phyloP scores from a whole-genome alignment of 2,888 invertebrate species.

The Orchestes rusci region DNA sequence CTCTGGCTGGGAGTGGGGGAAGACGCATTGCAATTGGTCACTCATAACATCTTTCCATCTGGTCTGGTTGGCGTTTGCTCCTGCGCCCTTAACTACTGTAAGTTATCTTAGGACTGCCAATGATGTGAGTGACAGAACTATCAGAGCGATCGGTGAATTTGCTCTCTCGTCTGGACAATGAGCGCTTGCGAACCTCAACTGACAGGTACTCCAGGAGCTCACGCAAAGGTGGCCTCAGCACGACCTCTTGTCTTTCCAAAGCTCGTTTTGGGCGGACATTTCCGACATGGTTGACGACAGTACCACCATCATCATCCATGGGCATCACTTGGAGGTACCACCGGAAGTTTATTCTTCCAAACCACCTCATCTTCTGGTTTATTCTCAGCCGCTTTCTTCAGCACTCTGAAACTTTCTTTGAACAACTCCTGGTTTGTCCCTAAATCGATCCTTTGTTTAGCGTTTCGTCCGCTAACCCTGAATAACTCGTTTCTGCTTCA shows the following conservation, averaged over 20 bases:
- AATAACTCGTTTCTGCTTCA: conserved; percentile 78
- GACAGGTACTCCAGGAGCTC: conserved; percentile 70
- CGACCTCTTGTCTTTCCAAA: conserved; percentile 45
- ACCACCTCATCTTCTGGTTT: conserved; percentile 72
- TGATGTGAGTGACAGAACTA: conserved; percentile 56
- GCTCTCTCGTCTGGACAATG: conserved; percentile 58
- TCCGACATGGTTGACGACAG: conserved; percentile 70
- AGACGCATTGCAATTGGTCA: conserved; percentile 44
- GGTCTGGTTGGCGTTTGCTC: no score
- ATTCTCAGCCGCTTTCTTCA: conserved; percentile 77
- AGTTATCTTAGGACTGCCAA: conserved; percentile 56
- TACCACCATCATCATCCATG: conserved; percentile 67
- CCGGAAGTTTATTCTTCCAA: conserved; percentile 40
- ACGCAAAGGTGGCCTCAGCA: conserved; percentile 59
- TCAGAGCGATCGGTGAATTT: conserved; percentile 58
- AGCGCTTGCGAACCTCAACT: conserved; percentile 58
- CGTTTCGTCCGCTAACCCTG: conserved; percentile 75
- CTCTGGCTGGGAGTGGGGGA: conserved; percentile 55
- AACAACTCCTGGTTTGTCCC: conserved; percentile 72
- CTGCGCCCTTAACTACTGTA: conserved; percentile 54
- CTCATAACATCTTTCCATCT: no score
- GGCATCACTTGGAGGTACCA: conserved; percentile 65
- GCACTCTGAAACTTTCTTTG: conserved; percentile 74
- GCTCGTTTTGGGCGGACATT: conserved; percentile 64
- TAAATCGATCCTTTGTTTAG: conserved; percentile 72